Conservation (phyloP, 2,888 invertebrate species). For the Andrena camellia region DNA sequence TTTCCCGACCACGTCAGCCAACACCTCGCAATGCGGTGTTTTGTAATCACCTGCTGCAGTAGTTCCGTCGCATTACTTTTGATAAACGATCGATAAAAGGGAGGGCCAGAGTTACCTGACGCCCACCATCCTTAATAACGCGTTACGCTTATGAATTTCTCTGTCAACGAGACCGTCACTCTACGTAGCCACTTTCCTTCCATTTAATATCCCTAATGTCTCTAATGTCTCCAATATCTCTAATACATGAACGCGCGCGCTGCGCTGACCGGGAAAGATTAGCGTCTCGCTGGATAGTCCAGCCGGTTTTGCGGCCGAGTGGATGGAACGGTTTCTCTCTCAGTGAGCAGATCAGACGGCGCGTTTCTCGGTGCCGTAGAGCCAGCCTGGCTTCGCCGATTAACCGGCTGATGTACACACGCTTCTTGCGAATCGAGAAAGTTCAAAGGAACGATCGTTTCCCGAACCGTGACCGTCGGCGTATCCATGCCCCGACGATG, state of each 20-base stretch:
- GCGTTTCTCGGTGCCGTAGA: slow-evolving; percentile 11
- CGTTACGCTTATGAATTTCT: background rate
- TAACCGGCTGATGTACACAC: background rate
- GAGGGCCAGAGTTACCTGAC: background rate
- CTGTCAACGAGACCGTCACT: slow-evolving; percentile 6
- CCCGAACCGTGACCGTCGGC: slow-evolving; percentile 26
- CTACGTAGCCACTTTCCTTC: slow-evolving; percentile 12
- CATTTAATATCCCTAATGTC: slow-evolving; percentile 3
- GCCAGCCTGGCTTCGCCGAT: slow-evolving; percentile 16
- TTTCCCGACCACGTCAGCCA: no score
- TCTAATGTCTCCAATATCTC: background rate
- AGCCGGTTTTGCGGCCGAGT: background rate
- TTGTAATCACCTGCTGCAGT: no score
- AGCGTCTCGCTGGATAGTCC: slow-evolving; percentile 5
- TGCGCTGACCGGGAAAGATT: background rate
- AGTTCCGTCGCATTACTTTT: background rate
- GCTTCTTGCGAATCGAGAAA: slow-evolving; percentile 24
- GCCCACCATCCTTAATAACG: background rate
- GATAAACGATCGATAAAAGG: background rate
- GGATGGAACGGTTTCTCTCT: slow-evolving; percentile 30
- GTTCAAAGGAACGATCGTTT: slow-evolving; percentile 36
- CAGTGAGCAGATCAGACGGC: slow-evolving; percentile 24
- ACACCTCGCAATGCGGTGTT: no score
- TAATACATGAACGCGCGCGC: no score
- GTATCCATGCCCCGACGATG: slow-evolving; percentile 1